Evolutionary conservation across 2,113 vertebrate genomes (phyloP), one percentile per base, ranked within the genome.

Genomic region (Xerus inauris): DNA sequence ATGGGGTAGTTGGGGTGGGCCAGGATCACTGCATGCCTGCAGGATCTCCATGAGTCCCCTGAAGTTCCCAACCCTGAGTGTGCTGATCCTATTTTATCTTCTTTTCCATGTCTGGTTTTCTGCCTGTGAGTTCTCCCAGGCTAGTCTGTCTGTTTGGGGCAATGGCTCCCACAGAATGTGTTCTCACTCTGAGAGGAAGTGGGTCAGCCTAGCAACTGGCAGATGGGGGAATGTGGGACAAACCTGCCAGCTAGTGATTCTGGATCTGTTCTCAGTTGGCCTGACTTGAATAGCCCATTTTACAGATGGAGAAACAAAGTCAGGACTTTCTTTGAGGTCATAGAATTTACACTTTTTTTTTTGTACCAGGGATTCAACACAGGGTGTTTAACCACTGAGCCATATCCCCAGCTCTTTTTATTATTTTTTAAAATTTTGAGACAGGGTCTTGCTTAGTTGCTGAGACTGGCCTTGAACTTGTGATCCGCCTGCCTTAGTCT

Each of bases 121-220:
- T 30, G 14, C 73, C 40, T 4, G 0, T 30, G 85, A 76, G 57
- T 11, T 22, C 40, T 26, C 30, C 81, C 1, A 2, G 11, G 49
- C 38, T 6, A 8, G 17, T 57, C 3, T 35, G 73, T 62, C 57
- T 65, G 40, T 57, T 8, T 13, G 73, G 24, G 62, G 51, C 67
- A 24, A 5, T 0, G 0, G 38, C 22, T 30, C 19, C 59, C 49
- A 10, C 1, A 57, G 57, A 47, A 8, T 6, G 4, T 20, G 42
- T 5, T 7, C 11, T 38, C 3, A n/a, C 5, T 28, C 26, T 1
- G 22, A 38, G 40, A 22, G 47, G 10, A 10, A 42, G 65, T 28
- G 54, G 75, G 81, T 32, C 11, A 22, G 10, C 32, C 2, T 3
- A 47, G 87, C 0, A 0, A 32, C 64, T 26, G 76, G 69, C 30